Evolutionary conservation across 2,113 vertebrate genomes (phyloP).

Genomic region (Leptodactylus fuscus): DNA sequence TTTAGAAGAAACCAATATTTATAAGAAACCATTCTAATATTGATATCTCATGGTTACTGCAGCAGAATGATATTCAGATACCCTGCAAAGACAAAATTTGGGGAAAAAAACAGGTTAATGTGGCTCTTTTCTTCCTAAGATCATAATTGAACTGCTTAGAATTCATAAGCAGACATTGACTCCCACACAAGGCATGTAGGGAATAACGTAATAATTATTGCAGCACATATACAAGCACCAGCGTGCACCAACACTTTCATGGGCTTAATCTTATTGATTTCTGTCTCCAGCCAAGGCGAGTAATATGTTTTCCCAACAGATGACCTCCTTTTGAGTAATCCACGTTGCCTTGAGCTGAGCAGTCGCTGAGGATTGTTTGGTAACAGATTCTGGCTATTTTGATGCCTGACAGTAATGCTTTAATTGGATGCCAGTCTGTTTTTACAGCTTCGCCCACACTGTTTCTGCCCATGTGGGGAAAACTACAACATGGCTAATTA

Average conservation of each 20-base stretch:
- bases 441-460: slow-evolving; percentile 32
- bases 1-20: too few relatives aligned
- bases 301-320: slow-evolving; percentile 22
- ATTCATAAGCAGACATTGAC: slow-evolving; percentile 20
- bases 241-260: slow-evolving; percentile 1
- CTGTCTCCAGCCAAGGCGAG: slow-evolving; percentile 12
- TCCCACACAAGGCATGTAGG: slow-evolving; percentile 32
- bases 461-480: slow-evolving; percentile 23
- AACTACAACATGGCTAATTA: slow-evolving; percentile 37
- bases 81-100: not conserved
- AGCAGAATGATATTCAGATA: not conserved
- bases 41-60: not conserved
- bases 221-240: not conserved
- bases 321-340: slow-evolving; percentile 28
- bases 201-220: not conserved
- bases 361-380: slow-evolving; percentile 27
- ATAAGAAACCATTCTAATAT: not conserved
- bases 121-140: slow-evolving; percentile 4
- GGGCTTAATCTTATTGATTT: slow-evolving; percentile 19
- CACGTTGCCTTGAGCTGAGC: slow-evolving; percentile 33
- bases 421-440: slow-evolving; percentile 39
- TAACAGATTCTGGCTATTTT: slow-evolving; percentile 27
- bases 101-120: slow-evolving; percentile 25
- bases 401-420: slow-evolving; percentile 33
- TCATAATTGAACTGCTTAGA: slow-evolving; percentile 20